Evolutionary conservation across 2,113 vertebrate genomes (phyloP).

Genomic region (Condylura cristata): DNA sequence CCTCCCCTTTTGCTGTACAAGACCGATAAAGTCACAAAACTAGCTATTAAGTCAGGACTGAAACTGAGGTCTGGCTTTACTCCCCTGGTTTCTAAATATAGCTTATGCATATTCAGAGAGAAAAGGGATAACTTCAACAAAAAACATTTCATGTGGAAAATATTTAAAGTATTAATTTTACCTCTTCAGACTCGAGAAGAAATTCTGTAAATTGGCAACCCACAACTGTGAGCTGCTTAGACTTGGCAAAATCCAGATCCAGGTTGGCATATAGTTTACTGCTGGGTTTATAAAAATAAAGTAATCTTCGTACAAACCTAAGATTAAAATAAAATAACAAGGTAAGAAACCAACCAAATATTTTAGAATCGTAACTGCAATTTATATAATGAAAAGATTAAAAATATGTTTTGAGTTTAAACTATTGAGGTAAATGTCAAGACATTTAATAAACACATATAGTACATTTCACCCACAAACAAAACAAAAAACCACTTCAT

Average conservation of each 20-base stretch:
- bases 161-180: conserved; percentile 77
- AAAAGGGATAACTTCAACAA: not conserved
- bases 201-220: conserved; percentile 98
- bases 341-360: not conserved
- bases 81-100: conserved; percentile 8
- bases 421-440: not conserved
- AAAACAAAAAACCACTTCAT: not conserved
- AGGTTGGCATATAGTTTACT: conserved; percentile 95
- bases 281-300: conserved; percentile 98
- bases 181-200: conserved; percentile 97
- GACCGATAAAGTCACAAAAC: not conserved
- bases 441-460: conserved; percentile 28
- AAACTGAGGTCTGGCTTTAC: not conserved
- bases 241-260: conserved; percentile 93
- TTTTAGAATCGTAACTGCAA: not conserved
- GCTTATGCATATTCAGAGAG: not conserved
- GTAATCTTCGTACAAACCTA: conserved; percentile 96
- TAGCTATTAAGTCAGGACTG: not conserved
- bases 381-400: not conserved
- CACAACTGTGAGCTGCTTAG: conserved; percentile 96
- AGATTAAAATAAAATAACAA: conserved; percentile 56
- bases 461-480: not conserved
- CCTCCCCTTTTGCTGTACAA: not conserved
- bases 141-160: conserved; percentile 8
- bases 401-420: conserved; percentile 34